These are phyloP conservation scores for Busseola fusca DNA, from an alignment of 2,888 invertebrate species.

Conservation along the genomic window DNA sequence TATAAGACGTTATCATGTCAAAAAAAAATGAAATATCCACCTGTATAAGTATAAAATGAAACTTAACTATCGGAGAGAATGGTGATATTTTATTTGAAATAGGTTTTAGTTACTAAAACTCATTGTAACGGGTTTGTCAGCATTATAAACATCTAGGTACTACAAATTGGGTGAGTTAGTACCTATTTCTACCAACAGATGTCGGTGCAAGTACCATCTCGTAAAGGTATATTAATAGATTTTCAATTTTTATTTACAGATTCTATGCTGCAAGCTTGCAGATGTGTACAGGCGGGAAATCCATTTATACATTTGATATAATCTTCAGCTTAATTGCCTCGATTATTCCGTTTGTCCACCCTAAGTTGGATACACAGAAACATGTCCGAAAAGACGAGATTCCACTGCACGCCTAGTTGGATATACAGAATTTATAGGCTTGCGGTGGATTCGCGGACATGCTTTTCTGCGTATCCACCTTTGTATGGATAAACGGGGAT, in stretches of 20 bases:
- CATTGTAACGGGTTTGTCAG: neutral
- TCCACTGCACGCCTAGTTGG: no score
- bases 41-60: neutral
- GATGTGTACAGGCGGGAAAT: no score
- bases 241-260: neutral
- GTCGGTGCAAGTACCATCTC: neutral
- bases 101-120: neutral
- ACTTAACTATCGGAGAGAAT: neutral
- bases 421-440: neutral
- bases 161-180: neutral
- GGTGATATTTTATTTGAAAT: neutral
- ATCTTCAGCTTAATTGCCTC: neutral
- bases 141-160: neutral
- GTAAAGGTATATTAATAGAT: neutral
- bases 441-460: neutral
- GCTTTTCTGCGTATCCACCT: neutral
- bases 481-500: conserved; percentile 1
- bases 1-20: no score
- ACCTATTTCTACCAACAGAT: conserved; percentile 3
- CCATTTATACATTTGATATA: neutral
- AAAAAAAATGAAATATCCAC: neutral
- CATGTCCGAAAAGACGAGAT: no score
- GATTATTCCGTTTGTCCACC: neutral
- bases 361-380: no score
- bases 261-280: neutral